Base-by-base conservation (phyloP, 2,113 vertebrate genomes). In the Pterocles gutturalis region DNA sequence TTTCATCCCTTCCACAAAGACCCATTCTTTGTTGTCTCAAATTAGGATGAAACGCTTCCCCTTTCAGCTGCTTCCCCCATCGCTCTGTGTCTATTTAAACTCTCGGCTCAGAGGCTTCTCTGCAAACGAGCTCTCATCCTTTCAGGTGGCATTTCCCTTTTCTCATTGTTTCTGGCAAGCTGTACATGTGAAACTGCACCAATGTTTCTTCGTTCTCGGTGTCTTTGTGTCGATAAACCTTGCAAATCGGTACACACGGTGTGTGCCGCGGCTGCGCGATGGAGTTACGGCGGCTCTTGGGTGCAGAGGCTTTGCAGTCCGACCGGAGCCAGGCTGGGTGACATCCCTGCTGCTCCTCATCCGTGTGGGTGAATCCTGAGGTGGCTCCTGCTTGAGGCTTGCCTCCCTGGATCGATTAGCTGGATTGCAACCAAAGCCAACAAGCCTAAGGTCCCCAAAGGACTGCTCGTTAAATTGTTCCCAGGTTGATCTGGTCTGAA, bases 141-240 rank as follows among this genome's bases (percentile, higher is more conserved):
- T 96, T 92, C 96, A 98, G 97, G 94, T 97, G 97, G 89, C 89
- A 57, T 96, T 98, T 98, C 95, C 97, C 96, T 97, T 97, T 96
- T 83, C 87, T 97, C 69, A 95, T 96, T 97, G 97, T 97, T 97
- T 89, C 92, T 97, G 81, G 89, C 89, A 29, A 29, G 13, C 90
- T 90, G 83, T 41, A 7, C 83, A 88, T n/a, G 77, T 93, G 94
- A 94, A 96, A 95, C 90, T 41, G 51, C 16, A 20, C 83, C n/a
- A 29, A 67, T 48, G 79, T 70, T 94, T 72, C 89, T 84, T 73
- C 34, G 0, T 67, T 78, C 87, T 93, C 20, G 1, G 33, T 38
- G 89, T 53, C 73, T 53, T 82, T 92, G 69, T 87, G 89, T 51
- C 6, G 49, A 18, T 26, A 45, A 79, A 76, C 34, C 70, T 61